Evolutionary conservation across 2,797 vertebrate species (phyloP), one percentile per base, ranked within the genome.

Genomic region (Loris lydekkerianus): DNA sequence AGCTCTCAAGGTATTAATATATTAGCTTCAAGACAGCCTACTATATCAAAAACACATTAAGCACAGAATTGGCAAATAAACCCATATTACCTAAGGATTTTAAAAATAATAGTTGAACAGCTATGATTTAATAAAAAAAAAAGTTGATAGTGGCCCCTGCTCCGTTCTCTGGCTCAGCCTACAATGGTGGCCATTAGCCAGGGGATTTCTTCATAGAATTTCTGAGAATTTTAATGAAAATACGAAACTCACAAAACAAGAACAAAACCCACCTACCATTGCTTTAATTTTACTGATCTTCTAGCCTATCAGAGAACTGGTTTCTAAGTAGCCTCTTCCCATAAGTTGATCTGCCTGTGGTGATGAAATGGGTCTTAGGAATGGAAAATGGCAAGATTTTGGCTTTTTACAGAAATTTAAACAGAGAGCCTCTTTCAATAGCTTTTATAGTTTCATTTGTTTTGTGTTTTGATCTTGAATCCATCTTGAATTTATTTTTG

Each of bases 401-500:
- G 65, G 15, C 15, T 58, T 80, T 67, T 86, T 9, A 25, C 34
- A 65, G 86, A 25, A 65, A 89, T 86, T n/a, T 37, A 78, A 18
- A 67, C 31, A 53, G 63, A 92, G 37, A 70, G 37, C 58, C 25
- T 93, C 40, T 81, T 76, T 73, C 17, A 89, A 9, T 86, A 89
- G 70, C n/a, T 49, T 63, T 89, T 73, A 65, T n/a, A 65, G 37
- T 83, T 92, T 73, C 2, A 31, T 43, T 80, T 87, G 34, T 91
- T 91, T 84, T 84, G 53, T 31, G 46, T 91, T 88, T 85, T 31
- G 61, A 61, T 85, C 80, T 95, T 75, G 31, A 85, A 20, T 70
- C 78, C 56, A 58, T 82, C 60, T 56, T 88, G 70, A 84, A 61
- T 91, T 84, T 83, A 56, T 86, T 89, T 77, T 89, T 27, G 70